Evolutionary conservation across 2,797 vertebrate species (phyloP), one percentile per base, ranked within the genome.

Genomic region (Florisuga fusca): DNA sequence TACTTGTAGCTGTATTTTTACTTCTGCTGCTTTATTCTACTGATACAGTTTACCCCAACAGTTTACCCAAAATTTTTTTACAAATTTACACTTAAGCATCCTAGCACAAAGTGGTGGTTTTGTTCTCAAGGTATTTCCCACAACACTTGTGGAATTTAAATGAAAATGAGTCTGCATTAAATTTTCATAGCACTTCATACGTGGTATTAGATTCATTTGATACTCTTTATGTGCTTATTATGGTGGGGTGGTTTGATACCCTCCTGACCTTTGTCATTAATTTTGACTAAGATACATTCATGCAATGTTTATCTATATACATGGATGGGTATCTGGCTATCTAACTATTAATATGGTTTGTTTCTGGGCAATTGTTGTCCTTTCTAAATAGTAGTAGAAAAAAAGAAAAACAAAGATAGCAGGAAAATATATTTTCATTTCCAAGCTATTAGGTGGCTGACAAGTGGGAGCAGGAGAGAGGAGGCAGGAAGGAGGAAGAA

Each of bases 41-140:
- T 89, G 69, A 88, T 86, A 38, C 75, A 31, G 53, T 87, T 83
- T 87, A 82, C 41, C 43, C 53, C 69, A 81, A 84, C 94, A 80
- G 90, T 68, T 27, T 21, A 41, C 80, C 67, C 59, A 93, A 89
- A 66, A 93, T 95, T 80, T 64, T 91, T 87, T 95, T 90, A 63
- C n/a, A 79, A 88, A 73, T 95, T 95, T 95, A 82, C 58, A 33
- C 38, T 87, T 79, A 87, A 96, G 78, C 77, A 92, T 96, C 78
- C 34, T 66, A 77, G 67, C 67, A 73, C 63, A 78, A 72, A 91
- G 51, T 8, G 5, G 19, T 77, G 76, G 57, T 36, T 71, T 81
- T 67, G 50, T 58, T 59, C 51, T 93, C 57, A 86, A 91, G 38
- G 26, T 67, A 54, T 93, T 87, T 62, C 89, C 80, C 29, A 84